These are phyloP conservation scores for Athrips mouffetella DNA, from an alignment of 2,888 invertebrate genomes.

Conservation along the genomic window DNA sequence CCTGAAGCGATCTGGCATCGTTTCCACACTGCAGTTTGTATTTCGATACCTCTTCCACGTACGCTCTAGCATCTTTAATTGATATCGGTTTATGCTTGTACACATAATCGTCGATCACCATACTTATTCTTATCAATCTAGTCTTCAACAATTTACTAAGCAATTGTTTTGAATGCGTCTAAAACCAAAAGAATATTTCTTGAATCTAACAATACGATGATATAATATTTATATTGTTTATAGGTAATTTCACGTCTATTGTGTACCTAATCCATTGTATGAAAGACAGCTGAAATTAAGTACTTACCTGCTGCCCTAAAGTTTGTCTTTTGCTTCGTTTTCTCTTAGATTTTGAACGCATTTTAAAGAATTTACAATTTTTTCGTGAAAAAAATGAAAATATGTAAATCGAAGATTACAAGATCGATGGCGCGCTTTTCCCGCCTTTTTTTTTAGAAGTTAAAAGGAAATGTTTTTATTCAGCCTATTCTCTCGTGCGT, in stretches of 20 bases:
- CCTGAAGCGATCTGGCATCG: conserved; percentile 48
- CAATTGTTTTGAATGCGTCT: conserved; percentile 16
- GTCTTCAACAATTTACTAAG: conserved; percentile 39
- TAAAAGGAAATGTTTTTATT: not conserved
- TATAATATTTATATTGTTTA: too few species aligned
- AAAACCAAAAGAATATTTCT: not conserved
- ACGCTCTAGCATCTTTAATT: conserved; percentile 36
- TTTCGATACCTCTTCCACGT: conserved; percentile 39
- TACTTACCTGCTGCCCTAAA: too few species aligned
- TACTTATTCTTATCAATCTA: conserved; percentile 48
- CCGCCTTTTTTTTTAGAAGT: not conserved
- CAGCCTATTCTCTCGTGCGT: not conserved
- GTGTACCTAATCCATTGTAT: too few species aligned
- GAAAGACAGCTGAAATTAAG: too few species aligned
- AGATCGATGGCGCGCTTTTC: not conserved
- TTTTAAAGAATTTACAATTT: too few species aligned
- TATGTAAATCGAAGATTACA: not conserved
- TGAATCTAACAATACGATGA: too few species aligned
- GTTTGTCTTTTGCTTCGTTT: too few species aligned
- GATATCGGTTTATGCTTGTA: conserved; percentile 46
- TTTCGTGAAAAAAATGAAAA: not conserved
- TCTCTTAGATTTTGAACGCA: too few species aligned
- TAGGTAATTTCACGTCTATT: too few species aligned
- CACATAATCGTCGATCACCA: conserved; percentile 48
- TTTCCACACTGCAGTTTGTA: conserved; percentile 33